Evolutionary conservation across 2,888 invertebrate genomes (phyloP), one percentile per base, ranked within the genome.

Genomic region (Brenthis hecate): DNA sequence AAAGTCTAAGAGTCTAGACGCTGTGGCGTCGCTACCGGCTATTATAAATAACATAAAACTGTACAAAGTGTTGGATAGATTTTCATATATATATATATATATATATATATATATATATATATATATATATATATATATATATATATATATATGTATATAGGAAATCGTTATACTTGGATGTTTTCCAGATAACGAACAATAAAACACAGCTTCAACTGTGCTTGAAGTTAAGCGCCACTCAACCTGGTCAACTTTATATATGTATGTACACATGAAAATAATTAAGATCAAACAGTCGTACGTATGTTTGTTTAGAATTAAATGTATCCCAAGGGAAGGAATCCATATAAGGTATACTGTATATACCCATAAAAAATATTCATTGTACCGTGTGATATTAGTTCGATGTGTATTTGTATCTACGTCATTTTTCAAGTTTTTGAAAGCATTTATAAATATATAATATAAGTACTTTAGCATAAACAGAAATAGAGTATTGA

Each of bases 1-100:
- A 79, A 82, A 78, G 80, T 81, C 80, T 81, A 80, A 1, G 85
- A 82, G 71, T 69, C 86, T 84, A 88, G 88, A 86, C 91, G 76
- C 73, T 69, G 71, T 73, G 91, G 86, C 89, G 91, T 84, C 88
- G 74, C 68, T 76, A 76, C 77, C 75, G 77, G 75, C 75, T 57
- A 70, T 79, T 80, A 85, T 85, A 86, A 85, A 85, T 84, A 84
- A 80, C 78, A 79, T 81, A 79, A 79, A 80, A 79, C 76, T 75
- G 76, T 80, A 81, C 81, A 82, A 81, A 76, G 72, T 75, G 65
- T 75, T 74, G 69, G 74, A 73, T 70, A 71, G 75, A 75, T 77
- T 75, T 72, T 74, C 72, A 76, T 79, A 78, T 73, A n/a, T n/a
- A n/a, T n/a, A n/a, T n/a, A n/a, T n/a, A n/a, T n/a, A n/a, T n/a